Evolutionary conservation across 2,113 vertebrate species (phyloP).

Genomic region (Scalopus aquaticus): DNA sequence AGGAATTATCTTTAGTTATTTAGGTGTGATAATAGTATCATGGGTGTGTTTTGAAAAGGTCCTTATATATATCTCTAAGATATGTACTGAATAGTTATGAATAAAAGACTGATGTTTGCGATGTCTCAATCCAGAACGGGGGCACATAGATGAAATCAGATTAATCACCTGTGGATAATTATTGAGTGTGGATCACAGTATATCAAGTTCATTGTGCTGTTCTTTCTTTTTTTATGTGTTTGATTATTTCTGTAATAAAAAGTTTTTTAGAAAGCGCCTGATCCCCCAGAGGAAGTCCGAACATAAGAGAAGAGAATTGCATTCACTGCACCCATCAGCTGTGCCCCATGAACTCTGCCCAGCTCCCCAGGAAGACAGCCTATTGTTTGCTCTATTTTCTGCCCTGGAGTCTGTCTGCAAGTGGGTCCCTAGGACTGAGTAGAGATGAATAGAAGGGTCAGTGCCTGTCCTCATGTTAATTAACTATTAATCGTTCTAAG

Average conservation of each 20-base stretch:
- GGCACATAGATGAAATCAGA: neutral
- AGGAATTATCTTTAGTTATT: too few species aligned
- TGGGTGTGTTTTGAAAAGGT: neutral
- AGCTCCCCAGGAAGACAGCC: rapidly evolving
- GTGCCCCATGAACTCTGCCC: neutral
- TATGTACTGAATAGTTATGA: neutral
- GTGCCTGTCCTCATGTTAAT: slow-evolving; percentile 75
- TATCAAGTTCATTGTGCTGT: neutral
- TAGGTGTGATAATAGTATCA: neutral
- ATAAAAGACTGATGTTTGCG: neutral
- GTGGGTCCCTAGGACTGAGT: neutral
- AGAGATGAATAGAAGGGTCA: slow-evolving; percentile 76
- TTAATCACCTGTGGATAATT: neutral
- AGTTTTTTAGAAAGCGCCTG: neutral
- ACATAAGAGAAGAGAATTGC: neutral
- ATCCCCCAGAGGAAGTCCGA: neutral
- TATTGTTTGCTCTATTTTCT: rapidly evolving
- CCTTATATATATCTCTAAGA: neutral
- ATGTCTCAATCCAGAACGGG: neutral
- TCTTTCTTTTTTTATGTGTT: neutral
- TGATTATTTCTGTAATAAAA: neutral
- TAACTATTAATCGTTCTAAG: slow-evolving; percentile 80
- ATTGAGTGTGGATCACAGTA: neutral
- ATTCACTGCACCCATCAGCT: neutral
- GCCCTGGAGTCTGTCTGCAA: neutral